Evolutionary conservation across 2,797 vertebrate species (phyloP), one percentile per base, ranked within the genome.

Genomic region (Hippoglossus hippoglossus): DNA sequence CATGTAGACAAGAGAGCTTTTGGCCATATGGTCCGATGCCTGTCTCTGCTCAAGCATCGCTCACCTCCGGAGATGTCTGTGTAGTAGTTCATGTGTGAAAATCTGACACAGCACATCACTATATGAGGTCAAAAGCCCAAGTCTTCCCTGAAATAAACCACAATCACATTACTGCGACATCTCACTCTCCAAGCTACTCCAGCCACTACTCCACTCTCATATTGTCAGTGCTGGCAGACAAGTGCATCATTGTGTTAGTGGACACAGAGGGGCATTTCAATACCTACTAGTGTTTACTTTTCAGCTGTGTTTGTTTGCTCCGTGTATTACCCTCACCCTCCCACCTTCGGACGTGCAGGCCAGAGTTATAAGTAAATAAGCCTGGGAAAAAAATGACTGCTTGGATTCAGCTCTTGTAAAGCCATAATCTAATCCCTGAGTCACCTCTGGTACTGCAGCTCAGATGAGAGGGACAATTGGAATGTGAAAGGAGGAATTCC

Each of bases 281-380:
- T 75, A 83, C 70, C 49, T 18, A 49, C 72, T 31, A 52, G 65
- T 83, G 89, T 91, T 92, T 90, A 79, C 72, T 81, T 87, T 91
- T 61, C 76, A 52, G 82, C 53, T 62, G 47, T 58, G 77, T 76
- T 83, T 87, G 79, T 86, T 85, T 79, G 80, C 50, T 69, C 5
- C 2, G 59, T 81, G 87, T 80, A 67, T 73, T 59, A 59, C 39
- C 55, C 19, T 13, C 19, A 67, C 58, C 64, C 58, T 62, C 63
- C 59, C 76, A 36, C 71, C 61, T 67, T 80, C 69, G 50, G 46
- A 77, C 55, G 13, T 26, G 59, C 21, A 26, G 55, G 44, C 61
- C 1, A 0, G 34, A 47, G 44, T 16, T 28, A 26, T n/a, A 44
- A 49, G 6, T 39, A 26, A 77, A 62, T 73, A 63, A 60, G 46